phyloP scores from a whole-genome alignment of 2,113 vertebrate species.

The Perca fluviatilis region DNA sequence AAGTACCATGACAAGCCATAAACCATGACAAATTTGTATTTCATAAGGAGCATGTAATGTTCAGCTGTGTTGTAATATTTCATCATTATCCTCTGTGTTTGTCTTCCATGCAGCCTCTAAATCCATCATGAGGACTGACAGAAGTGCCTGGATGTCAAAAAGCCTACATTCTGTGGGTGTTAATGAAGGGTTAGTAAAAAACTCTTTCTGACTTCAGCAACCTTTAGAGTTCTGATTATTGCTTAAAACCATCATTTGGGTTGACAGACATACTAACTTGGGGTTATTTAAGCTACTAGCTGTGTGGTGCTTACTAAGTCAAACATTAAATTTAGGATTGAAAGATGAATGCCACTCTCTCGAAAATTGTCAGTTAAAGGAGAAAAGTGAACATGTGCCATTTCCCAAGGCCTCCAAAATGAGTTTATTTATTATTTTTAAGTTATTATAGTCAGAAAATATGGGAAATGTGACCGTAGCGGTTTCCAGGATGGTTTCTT shows the following conservation, averaged over 20 bases:
- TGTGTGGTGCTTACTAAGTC: conserved; percentile 13
- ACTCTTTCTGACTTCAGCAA: conserved; percentile 23
- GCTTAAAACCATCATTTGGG: conserved; percentile 17
- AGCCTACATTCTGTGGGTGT: conserved; percentile 90
- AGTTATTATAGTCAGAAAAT: not conserved
- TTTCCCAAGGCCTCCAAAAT: conserved; percentile 18
- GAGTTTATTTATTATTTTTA: conserved; percentile 1
- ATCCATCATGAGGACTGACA: conserved; percentile 91
- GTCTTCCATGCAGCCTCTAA: conserved; percentile 85
- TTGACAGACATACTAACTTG: conserved; percentile 20
- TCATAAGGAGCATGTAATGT: not conserved
- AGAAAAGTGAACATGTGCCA: conserved; percentile 9
- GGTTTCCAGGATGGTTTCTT: not conserved
- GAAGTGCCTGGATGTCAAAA: conserved; percentile 86
- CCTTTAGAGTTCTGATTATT: conserved; percentile 46
- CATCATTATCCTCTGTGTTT: conserved; percentile 32
- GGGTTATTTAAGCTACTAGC: conserved; percentile 25
- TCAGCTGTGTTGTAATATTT: conserved; percentile 17
- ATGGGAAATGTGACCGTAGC: not conserved
- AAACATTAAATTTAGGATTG: conserved; percentile 49
- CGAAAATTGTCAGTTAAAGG: conserved; percentile 1
- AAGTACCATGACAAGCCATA: not conserved
- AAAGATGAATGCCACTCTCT: conserved; percentile 24
- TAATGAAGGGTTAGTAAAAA: conserved; percentile 91
- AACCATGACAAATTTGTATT: not conserved